Percentiles rank a stretch among this genome's conserved stretches.
These are phyloP conservation scores for Anableps anableps DNA, from an alignment of 2,797 vertebrate genomes.

Conservation along the genomic window DNA sequence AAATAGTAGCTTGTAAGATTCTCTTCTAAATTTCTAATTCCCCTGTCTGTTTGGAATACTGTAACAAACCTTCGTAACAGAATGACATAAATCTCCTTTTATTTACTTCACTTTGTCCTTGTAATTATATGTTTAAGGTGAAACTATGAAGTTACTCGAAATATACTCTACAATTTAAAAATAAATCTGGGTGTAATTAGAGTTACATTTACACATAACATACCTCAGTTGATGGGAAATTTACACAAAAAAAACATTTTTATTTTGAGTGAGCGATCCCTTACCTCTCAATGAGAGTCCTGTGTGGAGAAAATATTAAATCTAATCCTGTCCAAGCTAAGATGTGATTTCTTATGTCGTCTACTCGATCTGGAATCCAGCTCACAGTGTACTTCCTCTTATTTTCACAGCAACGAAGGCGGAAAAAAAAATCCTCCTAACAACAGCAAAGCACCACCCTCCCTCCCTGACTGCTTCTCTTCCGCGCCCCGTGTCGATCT, in stretches of 20 bases:
- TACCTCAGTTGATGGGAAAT: not conserved
- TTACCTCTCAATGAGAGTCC: slow-evolving; percentile 47
- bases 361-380: not conserved
- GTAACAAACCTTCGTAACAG: not conserved
- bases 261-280: not conserved
- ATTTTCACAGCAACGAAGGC: not conserved
- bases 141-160: not conserved
- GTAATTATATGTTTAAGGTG: not conserved
- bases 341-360: not conserved
- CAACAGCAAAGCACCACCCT: not conserved
- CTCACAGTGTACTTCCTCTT: slow-evolving; percentile 18
- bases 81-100: not conserved
- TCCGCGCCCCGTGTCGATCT: slow-evolving; percentile 40
- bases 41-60: not conserved
- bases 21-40: not conserved
- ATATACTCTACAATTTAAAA: not conserved
- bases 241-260: slow-evolving; percentile 15
- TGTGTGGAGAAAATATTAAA: slow-evolving; percentile 10
- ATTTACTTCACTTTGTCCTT: not conserved
- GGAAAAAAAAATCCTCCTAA: slow-evolving; percentile 8
- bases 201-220: not conserved
- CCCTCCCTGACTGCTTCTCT: slow-evolving; percentile 10
- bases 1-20: not conserved
- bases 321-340: not conserved
- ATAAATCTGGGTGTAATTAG: not conserved